Evolutionary conservation across 2,888 invertebrate genomes (phyloP).

Genomic region (Andrena camellia): DNA sequence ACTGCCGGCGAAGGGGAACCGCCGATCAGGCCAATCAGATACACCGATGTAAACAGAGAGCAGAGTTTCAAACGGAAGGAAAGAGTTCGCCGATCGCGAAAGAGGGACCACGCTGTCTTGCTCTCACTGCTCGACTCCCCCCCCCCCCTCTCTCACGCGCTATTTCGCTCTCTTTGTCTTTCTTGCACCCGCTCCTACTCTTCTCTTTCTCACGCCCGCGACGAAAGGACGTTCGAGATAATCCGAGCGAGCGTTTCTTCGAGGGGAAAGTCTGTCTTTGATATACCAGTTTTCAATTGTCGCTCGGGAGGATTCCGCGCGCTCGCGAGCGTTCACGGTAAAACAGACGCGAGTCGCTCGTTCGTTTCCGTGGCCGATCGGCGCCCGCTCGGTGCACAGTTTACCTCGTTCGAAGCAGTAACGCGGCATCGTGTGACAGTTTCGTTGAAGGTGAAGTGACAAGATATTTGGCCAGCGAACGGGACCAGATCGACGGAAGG

Average conservation of each 20-base stretch:
- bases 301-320: constrained; percentile 35
- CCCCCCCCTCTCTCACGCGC: not conserved
- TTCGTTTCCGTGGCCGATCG: not conserved
- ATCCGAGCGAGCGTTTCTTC: constrained; percentile 48
- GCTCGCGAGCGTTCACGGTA: not conserved
- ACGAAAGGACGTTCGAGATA: constrained; percentile 59
- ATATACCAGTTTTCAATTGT: constrained; percentile 51
- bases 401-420: not conserved
- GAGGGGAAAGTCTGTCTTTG: constrained; percentile 52
- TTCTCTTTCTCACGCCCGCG: constrained; percentile 32
- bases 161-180: not conserved
- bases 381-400: not conserved
- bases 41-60: constrained; percentile 64
- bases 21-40: constrained; percentile 52
- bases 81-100: constrained; percentile 24
- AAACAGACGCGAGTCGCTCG: not conserved
- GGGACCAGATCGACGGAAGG: constrained; percentile 8
- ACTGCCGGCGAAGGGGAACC: constrained; percentile 3
- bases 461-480: constrained; percentile 15
- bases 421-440: constrained; percentile 10
- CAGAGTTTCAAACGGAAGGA: constrained; percentile 43
- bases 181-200: constrained; percentile 8
- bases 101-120: constrained; percentile 11
- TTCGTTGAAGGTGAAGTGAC: constrained; percentile 46
- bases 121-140: not conserved